Percentiles rank a stretch among this genome's conserved stretches.
phyloP scores from a whole-genome alignment of 2,888 invertebrate genomes.

The Terebella lapidaria region DNA sequence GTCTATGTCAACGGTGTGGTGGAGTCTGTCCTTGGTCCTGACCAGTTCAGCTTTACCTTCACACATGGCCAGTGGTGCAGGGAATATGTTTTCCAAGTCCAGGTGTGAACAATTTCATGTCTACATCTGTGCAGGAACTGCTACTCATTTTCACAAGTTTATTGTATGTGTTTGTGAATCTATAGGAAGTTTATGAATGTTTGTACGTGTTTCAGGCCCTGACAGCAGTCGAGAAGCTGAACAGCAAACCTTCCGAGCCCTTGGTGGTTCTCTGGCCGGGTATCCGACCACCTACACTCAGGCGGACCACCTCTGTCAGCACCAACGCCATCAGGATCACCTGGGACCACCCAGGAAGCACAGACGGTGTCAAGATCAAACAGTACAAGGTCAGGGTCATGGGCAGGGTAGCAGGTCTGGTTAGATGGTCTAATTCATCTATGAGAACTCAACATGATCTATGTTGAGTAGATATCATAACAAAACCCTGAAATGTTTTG shows the following conservation, averaged over 20 bases:
- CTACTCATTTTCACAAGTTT: too few relatives aligned
- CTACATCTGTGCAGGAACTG: too few relatives aligned
- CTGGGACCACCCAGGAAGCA: constrained; percentile 47
- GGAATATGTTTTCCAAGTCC: constrained; percentile 53
- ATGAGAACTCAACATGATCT: too few relatives aligned
- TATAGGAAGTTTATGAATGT: too few relatives aligned
- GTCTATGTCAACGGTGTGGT: constrained; percentile 53
- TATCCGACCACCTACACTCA: constrained; percentile 37
- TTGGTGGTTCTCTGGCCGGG: constrained; percentile 52
- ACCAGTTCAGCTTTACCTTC: constrained; percentile 48
- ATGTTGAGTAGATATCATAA: too few relatives aligned
- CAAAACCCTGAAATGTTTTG: too few relatives aligned
- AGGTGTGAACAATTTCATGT: constrained; percentile 30
- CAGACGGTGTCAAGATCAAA: constrained; percentile 50
- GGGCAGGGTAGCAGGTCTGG: too few relatives aligned
- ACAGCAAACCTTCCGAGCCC: constrained; percentile 51
- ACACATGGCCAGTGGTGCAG: constrained; percentile 51
- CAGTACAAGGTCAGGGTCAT: constrained; percentile 51
- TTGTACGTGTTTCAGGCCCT: constrained; percentile 36
- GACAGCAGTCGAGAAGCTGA: constrained; percentile 40
- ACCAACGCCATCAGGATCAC: constrained; percentile 42
- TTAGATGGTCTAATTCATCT: too few relatives aligned
- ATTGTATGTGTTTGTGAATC: too few relatives aligned
- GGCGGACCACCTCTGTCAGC: constrained; percentile 38
- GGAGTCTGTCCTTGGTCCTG: constrained; percentile 42